Evolutionary conservation across 2,888 invertebrate genomes (phyloP).

Genomic region (Elgonia sp.): DNA sequence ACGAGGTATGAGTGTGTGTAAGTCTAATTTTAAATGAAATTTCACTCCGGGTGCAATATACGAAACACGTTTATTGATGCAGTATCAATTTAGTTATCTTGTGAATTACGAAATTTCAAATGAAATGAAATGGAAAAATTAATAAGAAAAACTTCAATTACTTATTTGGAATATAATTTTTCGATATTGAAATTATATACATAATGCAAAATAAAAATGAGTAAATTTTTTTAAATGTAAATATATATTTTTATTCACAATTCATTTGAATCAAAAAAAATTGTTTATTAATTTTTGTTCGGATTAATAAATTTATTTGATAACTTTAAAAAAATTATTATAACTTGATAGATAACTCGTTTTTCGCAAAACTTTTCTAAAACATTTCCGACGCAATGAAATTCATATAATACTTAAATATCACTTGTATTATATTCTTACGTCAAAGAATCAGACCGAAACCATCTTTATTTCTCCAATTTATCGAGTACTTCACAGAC

Average conservation of each 20-base stretch:
- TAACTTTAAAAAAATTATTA: neutral
- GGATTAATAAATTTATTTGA: neutral
- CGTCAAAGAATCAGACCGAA: conserved; percentile 38
- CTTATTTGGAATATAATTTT: too few relatives aligned
- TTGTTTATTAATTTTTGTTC: too few relatives aligned
- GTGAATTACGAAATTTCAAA: neutral
- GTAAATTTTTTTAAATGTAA: too few relatives aligned
- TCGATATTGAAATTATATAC: too few relatives aligned
- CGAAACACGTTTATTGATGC: neutral
- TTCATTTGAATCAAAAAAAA: too few relatives aligned
- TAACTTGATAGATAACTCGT: too few relatives aligned
- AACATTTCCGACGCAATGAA: neutral
- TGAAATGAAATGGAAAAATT: too few relatives aligned
- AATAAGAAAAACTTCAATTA: too few relatives aligned
- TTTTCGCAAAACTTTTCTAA: neutral
- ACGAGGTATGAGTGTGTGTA: neutral
- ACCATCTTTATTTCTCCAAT: conserved; percentile 50
- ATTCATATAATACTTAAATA: neutral
- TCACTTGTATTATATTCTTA: neutral
- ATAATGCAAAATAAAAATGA: too few relatives aligned
- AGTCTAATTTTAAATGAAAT: conserved; percentile 2
- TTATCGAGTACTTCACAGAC: conserved; percentile 27
- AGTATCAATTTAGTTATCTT: neutral
- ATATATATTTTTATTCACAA: too few relatives aligned
- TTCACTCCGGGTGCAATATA: neutral